Evolutionary conservation across 2,797 vertebrate species (phyloP).

Genomic region (Gila robusta): DNA sequence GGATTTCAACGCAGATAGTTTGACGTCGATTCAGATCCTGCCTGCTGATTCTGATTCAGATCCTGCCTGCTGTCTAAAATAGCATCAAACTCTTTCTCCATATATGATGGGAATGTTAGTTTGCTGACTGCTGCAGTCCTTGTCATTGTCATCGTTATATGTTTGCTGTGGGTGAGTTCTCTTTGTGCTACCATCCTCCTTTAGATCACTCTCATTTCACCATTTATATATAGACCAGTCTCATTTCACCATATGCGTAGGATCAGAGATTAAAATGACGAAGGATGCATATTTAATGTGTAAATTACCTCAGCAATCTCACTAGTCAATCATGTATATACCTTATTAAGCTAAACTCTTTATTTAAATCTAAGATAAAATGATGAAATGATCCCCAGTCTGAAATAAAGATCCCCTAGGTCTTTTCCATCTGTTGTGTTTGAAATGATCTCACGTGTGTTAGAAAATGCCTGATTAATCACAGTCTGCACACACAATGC

Average conservation of each 20-base stretch:
- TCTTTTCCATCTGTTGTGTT: slow-evolving; percentile 4
- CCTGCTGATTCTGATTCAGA: background rate
- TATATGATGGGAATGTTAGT: slow-evolving; percentile 45
- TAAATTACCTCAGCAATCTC: background rate
- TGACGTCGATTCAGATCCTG: slow-evolving; percentile 27
- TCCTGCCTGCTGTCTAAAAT: slow-evolving; percentile 19
- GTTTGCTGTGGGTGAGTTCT: slow-evolving; percentile 46
- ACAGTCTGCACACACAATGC: slow-evolving; percentile 39
- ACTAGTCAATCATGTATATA: background rate
- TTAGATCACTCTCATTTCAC: slow-evolving; percentile 31
- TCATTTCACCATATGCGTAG: background rate
- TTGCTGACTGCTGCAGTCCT: slow-evolving; percentile 43
- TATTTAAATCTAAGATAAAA: background rate
- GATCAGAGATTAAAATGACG: background rate
- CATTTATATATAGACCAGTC: slow-evolving; percentile 11
- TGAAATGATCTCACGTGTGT: slow-evolving; percentile 17
- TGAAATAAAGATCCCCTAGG: background rate
- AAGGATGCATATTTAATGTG: background rate
- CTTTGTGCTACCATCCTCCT: slow-evolving; percentile 40
- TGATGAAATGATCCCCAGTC: background rate
- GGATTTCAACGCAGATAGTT: slow-evolving; percentile 45
- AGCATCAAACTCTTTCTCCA: slow-evolving; percentile 46
- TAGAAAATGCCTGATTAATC: slow-evolving; percentile 30
- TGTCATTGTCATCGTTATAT: slow-evolving; percentile 32
- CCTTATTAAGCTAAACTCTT: background rate